Conservation (phyloP, 1,140 invertebrate species). For the Zaprionus inermis region DNA sequence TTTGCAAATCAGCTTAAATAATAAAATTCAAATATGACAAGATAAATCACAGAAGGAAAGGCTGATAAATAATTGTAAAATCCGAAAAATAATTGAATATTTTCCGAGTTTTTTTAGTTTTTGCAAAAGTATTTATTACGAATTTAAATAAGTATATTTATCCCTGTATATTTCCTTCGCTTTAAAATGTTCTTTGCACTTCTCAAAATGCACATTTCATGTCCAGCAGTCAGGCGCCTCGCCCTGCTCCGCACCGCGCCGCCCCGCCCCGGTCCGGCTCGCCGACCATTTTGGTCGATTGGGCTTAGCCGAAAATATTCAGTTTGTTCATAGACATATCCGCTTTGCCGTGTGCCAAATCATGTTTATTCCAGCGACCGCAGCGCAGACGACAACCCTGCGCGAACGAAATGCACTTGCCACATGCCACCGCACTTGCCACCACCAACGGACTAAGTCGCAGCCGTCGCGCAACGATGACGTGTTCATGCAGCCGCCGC, state of each 20-base stretch:
- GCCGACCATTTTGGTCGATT: neutral
- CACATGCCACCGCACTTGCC: neutral
- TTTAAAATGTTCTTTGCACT: neutral
- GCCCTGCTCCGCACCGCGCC: too few relatives aligned
- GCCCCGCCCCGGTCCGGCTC: neutral
- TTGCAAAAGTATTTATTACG: neutral
- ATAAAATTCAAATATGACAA: neutral
- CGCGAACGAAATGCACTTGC: slow-evolving; percentile 23
- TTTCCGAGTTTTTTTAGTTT: neutral
- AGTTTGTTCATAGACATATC: slow-evolving; percentile 2
- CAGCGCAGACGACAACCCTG: slow-evolving; percentile 57
- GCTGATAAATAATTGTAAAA: neutral
- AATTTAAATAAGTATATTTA: neutral
- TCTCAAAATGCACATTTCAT: neutral
- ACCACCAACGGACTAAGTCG: slow-evolving; percentile 8
- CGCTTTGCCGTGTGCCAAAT: slow-evolving; percentile 6
- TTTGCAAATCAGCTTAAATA: neutral
- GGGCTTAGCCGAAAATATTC: slow-evolving; percentile 4
- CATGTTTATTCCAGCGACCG: slow-evolving; percentile 1
- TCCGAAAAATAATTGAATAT: neutral
- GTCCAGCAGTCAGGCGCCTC: neutral
- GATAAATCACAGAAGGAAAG: neutral
- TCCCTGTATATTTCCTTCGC: neutral
- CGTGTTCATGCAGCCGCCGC: slow-evolving; percentile 71
- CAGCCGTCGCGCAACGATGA: slow-evolving; percentile 44